These are phyloP conservation scores for cattle (Bos taurus) DNA, from an alignment of 2,113 vertebrate genomes.

Conservation along the genomic window ARS-UCD2.0 NC_037349.1:37416501-37417000, in stretches of 20 bases:
- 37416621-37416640: no score
- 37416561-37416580: no score
- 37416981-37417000: neutral
- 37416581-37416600: neutral
- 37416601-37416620: rapidly evolving
- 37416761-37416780: no score
- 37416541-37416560: neutral
- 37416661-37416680: neutral
- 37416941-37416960: neutral
- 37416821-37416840: neutral
- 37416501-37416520: neutral
- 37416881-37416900: neutral
- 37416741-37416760: neutral
- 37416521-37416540: neutral
- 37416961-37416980: neutral
- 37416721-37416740: neutral
- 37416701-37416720: neutral
- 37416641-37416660: neutral
- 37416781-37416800: neutral
- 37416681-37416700: neutral
- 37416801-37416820: neutral
- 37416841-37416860: neutral
- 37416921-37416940: neutral
- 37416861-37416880: neutral
- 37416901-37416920: neutral